Evolutionary conservation across 2,113 vertebrate species (phyloP).

Genomic region (Beaufortia kweichowensis): DNA sequence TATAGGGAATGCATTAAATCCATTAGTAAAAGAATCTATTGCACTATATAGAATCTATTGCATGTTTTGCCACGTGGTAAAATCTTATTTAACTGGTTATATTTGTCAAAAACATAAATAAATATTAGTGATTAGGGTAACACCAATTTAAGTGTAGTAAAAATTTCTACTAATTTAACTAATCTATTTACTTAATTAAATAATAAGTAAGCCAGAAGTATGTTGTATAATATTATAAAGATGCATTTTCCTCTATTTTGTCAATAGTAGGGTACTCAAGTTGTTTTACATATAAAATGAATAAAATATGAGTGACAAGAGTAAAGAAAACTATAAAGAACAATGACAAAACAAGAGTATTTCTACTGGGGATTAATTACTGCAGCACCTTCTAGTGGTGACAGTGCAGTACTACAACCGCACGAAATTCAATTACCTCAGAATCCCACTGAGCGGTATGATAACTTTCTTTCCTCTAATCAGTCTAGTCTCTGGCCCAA

Average conservation of each 20-base stretch:
- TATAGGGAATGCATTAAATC: constrained; percentile 64
- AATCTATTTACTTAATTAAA: too few species aligned
- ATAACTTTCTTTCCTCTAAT: constrained; percentile 30
- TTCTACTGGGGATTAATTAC: neutral
- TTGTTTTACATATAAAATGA: neutral
- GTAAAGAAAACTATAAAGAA: neutral
- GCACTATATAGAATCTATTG: neutral
- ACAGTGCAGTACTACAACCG: neutral
- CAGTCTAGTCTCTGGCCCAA: neutral
- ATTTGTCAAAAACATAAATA: neutral
- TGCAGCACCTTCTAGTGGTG: constrained; percentile 28
- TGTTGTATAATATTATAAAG: neutral
- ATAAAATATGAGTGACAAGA: neutral
- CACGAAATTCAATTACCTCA: constrained; percentile 29
- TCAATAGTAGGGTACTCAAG: neutral
- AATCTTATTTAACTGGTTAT: neutral
- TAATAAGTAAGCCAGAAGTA: neutral
- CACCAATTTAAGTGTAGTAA: too few species aligned
- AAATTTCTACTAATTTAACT: too few species aligned
- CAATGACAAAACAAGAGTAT: too few species aligned
- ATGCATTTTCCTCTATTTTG: neutral
- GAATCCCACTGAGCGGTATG: constrained; percentile 27
- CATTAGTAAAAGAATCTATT: neutral
- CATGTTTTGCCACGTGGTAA: neutral
- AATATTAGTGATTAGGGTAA: too few species aligned